phyloP scores from a whole-genome alignment of 2,888 invertebrate species.

The Synanthedon vespiformis region DNA sequence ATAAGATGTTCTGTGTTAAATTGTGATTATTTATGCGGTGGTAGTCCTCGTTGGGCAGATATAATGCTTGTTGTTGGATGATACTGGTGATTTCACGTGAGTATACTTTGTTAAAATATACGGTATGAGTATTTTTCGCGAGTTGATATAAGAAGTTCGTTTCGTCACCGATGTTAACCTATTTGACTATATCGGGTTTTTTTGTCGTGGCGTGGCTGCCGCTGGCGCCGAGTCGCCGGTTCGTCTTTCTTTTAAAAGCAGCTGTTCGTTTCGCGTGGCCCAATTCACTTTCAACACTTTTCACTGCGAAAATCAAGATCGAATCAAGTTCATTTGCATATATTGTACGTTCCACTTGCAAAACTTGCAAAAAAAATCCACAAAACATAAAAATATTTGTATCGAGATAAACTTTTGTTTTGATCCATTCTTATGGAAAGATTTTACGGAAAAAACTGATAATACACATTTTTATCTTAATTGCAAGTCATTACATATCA shows the following conservation, averaged over 20 bases:
- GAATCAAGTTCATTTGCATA: too few species aligned
- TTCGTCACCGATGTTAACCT: conserved; percentile 46
- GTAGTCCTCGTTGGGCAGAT: conserved; percentile 54
- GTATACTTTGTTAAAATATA: conserved; percentile 26
- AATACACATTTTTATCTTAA: too few species aligned
- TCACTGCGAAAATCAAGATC: too few species aligned
- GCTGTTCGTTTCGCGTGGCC: conserved; percentile 24
- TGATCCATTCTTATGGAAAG: too few species aligned
- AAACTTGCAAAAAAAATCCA: too few species aligned
- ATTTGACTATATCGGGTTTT: conserved; percentile 43
- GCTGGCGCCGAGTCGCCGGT: conserved; percentile 32
- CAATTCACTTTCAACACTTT: not conserved
- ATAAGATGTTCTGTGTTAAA: conserved; percentile 63
- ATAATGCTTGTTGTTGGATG: conserved; percentile 63
- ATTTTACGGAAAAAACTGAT: too few species aligned
- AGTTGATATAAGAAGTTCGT: conserved; percentile 18
- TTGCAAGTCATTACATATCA: too few species aligned
- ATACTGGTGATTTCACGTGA: conserved; percentile 56
- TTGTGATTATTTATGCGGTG: conserved; percentile 68
- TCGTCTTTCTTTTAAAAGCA: conserved; percentile 13
- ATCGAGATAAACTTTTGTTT: too few species aligned
- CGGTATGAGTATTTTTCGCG: conserved; percentile 14
- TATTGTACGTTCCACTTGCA: too few species aligned
- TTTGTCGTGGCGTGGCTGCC: conserved; percentile 34
- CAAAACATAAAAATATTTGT: too few species aligned